Evolutionary conservation across 2,113 vertebrate genomes (phyloP), one percentile per base, ranked within the genome.

Genomic region (Aspiorhynchus laticeps): DNA sequence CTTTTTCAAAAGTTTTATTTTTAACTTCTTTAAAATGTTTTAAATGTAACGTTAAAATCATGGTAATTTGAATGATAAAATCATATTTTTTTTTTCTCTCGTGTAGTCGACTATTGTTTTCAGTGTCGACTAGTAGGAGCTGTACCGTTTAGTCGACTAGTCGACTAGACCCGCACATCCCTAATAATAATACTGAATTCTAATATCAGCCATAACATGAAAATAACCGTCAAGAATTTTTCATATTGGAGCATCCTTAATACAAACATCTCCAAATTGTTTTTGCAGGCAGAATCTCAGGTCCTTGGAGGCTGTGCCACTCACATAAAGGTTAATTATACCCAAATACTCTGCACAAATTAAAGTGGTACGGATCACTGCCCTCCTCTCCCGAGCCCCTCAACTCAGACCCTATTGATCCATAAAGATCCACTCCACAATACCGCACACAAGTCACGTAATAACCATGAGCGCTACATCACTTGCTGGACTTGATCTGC

Each of bases 261-360:
- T 36, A 21, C 31, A 71, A 36, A 36, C 17, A 21, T 56, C 51
- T 56, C 19, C 51, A 56, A 56, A 56, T 21, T 56, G 51, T 51
- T 56, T 56, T 71, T 36, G 85, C 59, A 86, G 74, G 33, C 73
- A 75, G 77, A 85, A 85, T 73, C 61, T 76, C 73, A 26, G 46
- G 65, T 81, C 74, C 53, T 84, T 43, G 80, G 78, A 43, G 84
- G 73, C 87, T 84, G 80, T 84, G 74, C 85, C 80, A 85, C 83
- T n/a, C n/a, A 85, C 78, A 77, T 59, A 89, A 86, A 89, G 84
- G 67, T 83, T 87, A 88, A 89, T 86, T 81, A 88, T 89, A 83
- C 79, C 48, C 71, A 88, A 88, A 88, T 89, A 56, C 75, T 73
- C 51, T 56, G 69, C 65, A 59, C 59, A 28, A 83, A 85, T 87